These are phyloP conservation scores for Cygnus atratus DNA, from an alignment of 2,113 vertebrate genomes.

Conservation along the genomic window DNA sequence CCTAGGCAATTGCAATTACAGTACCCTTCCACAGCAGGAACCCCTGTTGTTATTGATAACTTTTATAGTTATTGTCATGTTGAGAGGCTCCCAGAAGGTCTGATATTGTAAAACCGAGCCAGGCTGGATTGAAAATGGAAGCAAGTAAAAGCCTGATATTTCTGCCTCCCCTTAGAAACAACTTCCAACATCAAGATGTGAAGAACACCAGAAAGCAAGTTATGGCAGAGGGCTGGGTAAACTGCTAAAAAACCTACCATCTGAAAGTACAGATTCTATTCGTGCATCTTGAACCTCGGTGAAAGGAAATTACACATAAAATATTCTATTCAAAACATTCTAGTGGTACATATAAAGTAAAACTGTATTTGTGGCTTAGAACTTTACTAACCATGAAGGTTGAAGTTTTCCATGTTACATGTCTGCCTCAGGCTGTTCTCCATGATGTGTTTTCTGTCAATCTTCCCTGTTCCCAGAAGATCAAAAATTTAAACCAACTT, in stretches of 20 bases:
- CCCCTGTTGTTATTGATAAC: conserved; percentile 46
- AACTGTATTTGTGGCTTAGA: background rate
- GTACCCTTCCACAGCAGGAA: conserved; percentile 30
- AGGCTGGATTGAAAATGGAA: background rate
- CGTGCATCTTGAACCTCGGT: background rate
- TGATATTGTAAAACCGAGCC: conserved; percentile 7
- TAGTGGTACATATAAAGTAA: background rate
- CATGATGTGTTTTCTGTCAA: background rate
- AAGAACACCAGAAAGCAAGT: background rate
- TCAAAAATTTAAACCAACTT: background rate
- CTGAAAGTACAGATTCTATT: background rate
- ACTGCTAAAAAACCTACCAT: background rate
- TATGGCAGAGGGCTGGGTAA: background rate
- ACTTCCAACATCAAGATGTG: rapidly evolving
- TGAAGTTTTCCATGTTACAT: background rate
- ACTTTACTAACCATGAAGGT: background rate
- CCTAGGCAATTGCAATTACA: conserved; percentile 21
- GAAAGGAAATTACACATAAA: background rate
- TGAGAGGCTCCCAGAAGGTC: conserved; percentile 36
- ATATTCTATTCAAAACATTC: background rate
- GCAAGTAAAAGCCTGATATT: conserved; percentile 3
- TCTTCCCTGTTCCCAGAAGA: background rate
- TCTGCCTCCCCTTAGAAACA: background rate
- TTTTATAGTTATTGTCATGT: conserved; percentile 36
- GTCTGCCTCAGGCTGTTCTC: background rate